Base-by-base conservation (phyloP, 2,113 vertebrate genomes). In the Rhinoderma darwinii region DNA sequence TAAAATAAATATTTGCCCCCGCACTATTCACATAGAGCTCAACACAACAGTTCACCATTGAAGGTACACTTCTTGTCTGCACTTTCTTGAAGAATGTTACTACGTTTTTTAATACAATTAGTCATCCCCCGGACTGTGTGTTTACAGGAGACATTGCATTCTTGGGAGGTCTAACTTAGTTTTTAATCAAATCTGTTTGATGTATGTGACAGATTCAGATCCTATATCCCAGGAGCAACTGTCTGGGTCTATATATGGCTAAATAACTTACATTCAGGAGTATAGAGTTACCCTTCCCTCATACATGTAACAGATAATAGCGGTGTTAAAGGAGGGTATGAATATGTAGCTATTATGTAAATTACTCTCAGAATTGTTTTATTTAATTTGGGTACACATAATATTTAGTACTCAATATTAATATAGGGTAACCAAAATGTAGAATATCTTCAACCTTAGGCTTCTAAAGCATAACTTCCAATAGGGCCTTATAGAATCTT, bases 181-280 rank as follows among this genome's bases (percentile, higher is more conserved):
- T 74, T 72, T 74, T 74, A 74, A 74, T 74, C 72, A 74, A 41
- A 74, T 74, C 72, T 74, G 39, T 43, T 25, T 74, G 72, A 43
- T 74, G 72, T 74, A 7, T 73, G 11, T 73, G 70, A 73, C 70
- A 73, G 66, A 37, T 35, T 73, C 70, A 22, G 37, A 73, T 73
- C 70, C 37, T 39, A 41, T 73, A 25, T 39, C 70, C 37, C 70
- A 11, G 37, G 70, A 73, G 8, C 70, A 73, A 20, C 37, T 73
- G 70, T 73, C 37, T 73, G 70, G 35, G 18, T 73, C 63, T 68
- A 68, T 68, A 68, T 68, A 68, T 68, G 63, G 63, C 27, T 18
- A 73, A 41, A 73, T 41, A 41, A 41, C 54, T 56, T 20, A 22
- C 35, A 41, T 73, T 25, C 17, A 41, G 7, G 35, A 20, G 9